These are phyloP conservation scores for Capra hircus DNA, from an alignment of 2,113 vertebrate species.

Conservation along the genomic window DNA sequence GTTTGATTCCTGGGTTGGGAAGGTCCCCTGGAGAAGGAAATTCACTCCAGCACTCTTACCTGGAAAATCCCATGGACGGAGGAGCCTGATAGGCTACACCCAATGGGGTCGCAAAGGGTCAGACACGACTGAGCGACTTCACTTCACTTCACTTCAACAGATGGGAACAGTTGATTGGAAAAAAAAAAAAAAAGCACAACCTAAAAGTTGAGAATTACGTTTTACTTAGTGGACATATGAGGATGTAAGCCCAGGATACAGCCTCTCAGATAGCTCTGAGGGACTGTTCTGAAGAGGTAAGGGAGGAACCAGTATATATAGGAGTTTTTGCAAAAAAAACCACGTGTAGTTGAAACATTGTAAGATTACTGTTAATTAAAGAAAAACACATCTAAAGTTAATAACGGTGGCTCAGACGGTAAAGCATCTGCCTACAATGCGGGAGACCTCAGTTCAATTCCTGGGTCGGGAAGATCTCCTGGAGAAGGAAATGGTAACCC, in stretches of 20 bases:
- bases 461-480: no score
- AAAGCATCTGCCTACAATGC: no score
- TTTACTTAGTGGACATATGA: background rate
- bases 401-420: background rate
- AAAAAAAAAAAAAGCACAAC: background rate
- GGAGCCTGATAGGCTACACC: no score
- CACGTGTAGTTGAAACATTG: background rate
- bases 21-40: no score
- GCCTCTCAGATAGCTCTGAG: background rate
- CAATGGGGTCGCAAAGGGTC: no score
- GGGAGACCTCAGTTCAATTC: no score
- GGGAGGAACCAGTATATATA: background rate
- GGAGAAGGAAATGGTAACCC: no score
- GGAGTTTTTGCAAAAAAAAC: background rate
- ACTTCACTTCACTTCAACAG: background rate
- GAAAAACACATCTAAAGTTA: background rate
- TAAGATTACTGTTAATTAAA: background rate
- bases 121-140: fast-evolving
- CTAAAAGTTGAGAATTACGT: background rate
- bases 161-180: background rate
- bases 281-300: background rate
- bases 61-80: no score
- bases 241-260: background rate
- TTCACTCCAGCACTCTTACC: no score
- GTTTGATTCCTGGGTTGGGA: no score